A percentile compares a stretch with the other conserved stretches of the same genome.
phyloP scores from a whole-genome alignment of 2,797 vertebrate species.

The Danio aesculapii region DNA sequence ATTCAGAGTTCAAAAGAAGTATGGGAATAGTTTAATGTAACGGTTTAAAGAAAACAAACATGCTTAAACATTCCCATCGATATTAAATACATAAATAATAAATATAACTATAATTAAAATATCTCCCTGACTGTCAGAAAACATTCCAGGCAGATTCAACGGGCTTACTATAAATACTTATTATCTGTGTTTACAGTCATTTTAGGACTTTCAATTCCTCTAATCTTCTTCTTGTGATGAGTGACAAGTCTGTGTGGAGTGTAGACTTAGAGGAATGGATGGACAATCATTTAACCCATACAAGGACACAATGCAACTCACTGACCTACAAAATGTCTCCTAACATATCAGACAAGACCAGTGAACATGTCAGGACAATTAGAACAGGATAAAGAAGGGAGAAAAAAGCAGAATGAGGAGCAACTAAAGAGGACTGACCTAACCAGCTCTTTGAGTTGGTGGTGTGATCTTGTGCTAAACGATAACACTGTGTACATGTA shows the following conservation, averaged over 20 bases:
- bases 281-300: background rate
- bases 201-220: background rate
- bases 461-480: constrained; percentile 10
- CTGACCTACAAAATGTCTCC: constrained; percentile 26
- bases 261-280: background rate
- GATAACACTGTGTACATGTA: background rate
- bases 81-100: constrained; percentile 18
- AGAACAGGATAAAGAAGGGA: background rate
- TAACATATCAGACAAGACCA: background rate
- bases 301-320: background rate
- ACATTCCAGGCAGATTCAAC: constrained; percentile 9
- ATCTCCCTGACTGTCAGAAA: background rate
- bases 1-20: constrained; percentile 2
- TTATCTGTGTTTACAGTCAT: background rate
- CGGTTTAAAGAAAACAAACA: constrained; percentile 28
- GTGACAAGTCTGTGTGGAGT: background rate
- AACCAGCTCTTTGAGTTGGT: background rate
- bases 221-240: background rate
- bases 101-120: constrained; percentile 17
- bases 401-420: background rate
- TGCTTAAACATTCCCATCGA: background rate
- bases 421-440: constrained; percentile 17
- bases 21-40: constrained; percentile 34
- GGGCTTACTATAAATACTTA: constrained; percentile 22
- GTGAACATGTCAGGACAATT: constrained; percentile 26